phyloP scores from a whole-genome alignment of 2,113 vertebrate species.

The Oceanodroma tethys region DNA sequence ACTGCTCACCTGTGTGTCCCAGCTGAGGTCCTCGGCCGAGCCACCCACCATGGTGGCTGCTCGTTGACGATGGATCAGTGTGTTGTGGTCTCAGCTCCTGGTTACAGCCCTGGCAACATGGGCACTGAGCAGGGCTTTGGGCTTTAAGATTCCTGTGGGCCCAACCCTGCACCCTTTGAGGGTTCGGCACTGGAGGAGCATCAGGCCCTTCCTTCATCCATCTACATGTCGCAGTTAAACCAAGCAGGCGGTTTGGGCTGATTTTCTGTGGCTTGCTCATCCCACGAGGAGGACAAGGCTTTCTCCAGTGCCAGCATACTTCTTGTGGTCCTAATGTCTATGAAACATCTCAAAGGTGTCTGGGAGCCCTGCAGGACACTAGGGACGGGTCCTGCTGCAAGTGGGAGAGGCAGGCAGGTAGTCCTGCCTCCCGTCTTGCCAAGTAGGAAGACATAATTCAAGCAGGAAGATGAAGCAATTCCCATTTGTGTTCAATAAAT shows the following conservation, averaged over 20 bases:
- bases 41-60: neutral
- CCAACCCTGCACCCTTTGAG: neutral
- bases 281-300: neutral
- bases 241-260: neutral
- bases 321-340: neutral
- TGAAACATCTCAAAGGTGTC: neutral
- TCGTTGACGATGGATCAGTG: fast-evolving
- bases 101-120: neutral
- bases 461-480: neutral
- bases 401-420: neutral
- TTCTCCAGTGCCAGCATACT: neutral
- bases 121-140: neutral
- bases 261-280: neutral
- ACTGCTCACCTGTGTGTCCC: fast-evolving
- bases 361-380: neutral
- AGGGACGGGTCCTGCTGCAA: neutral
- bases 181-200: neutral
- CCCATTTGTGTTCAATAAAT: neutral
- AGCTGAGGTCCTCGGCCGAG: neutral
- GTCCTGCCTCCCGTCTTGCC: neutral
- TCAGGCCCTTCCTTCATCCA: neutral
- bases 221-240: fast-evolving
- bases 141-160: fast-evolving
- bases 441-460: neutral
- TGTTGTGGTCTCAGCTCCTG: neutral